A percentile compares a stretch with the other conserved stretches of the same genome.
These are phyloP conservation scores for Siniperca knerii DNA, from an alignment of 2,113 vertebrate species.

Conservation along the genomic window DNA sequence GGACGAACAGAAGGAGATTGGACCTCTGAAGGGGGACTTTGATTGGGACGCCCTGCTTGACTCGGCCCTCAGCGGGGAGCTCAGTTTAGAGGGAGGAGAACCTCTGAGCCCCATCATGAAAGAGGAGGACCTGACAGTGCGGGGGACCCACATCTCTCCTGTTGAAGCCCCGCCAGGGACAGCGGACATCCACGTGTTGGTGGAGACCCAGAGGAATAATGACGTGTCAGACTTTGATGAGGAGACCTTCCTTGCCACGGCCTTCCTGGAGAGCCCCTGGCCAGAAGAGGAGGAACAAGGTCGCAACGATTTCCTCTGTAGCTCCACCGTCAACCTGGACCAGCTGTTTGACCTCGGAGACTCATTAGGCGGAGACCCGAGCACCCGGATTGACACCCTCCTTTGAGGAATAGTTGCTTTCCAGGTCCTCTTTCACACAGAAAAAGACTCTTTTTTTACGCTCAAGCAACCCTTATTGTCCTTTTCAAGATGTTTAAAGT, in stretches of 20 bases:
- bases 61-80: conserved; percentile 86
- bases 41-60: conserved; percentile 96
- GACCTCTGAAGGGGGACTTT: conserved; percentile 93
- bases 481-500: conserved; percentile 37
- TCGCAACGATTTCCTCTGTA: conserved; percentile 84
- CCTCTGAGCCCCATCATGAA: conserved; percentile 83
- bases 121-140: conserved; percentile 84
- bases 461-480: not conserved
- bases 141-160: conserved; percentile 74
- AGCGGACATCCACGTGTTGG: conserved; percentile 60
- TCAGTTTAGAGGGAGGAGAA: conserved; percentile 88
- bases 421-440: not conserved
- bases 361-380: conserved; percentile 76
- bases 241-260: conserved; percentile 91
- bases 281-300: conserved; percentile 88
- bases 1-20: conserved; percentile 90
- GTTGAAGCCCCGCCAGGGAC: conserved; percentile 40
- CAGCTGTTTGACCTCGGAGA: conserved; percentile 89
- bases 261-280: conserved; percentile 93
- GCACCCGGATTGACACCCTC: conserved; percentile 84
- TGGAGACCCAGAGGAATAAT: conserved; percentile 79
- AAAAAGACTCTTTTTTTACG: conserved; percentile 17
- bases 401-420: conserved; percentile 73
- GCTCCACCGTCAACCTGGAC: conserved; percentile 84
- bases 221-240: conserved; percentile 88